phyloP scores from a whole-genome alignment of 2,888 invertebrate species.

The Trissonchulus latispiculum region DNA sequence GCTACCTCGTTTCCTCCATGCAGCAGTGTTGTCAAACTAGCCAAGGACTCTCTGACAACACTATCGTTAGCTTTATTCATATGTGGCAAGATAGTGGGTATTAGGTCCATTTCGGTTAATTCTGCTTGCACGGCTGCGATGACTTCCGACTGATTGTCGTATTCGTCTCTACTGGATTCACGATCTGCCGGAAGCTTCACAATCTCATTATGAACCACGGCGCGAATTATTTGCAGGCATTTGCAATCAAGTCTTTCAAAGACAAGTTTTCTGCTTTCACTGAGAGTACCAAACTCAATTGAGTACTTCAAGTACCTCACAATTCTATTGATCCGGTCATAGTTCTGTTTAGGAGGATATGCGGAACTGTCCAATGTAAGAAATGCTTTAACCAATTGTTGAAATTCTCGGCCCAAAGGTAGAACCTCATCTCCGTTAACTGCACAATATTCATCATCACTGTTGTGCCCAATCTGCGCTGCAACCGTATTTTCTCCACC shows the following conservation, averaged over 20 bases:
- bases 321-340: conserved; percentile 9
- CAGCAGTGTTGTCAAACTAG: conserved; percentile 40
- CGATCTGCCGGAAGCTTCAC: conserved; percentile 43
- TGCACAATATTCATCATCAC: neutral
- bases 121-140: conserved; percentile 40
- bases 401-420: conserved; percentile 11
- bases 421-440: neutral
- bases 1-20: conserved; percentile 43
- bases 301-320: conserved; percentile 16
- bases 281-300: conserved; percentile 15
- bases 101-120: conserved; percentile 36
- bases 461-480: conserved; percentile 39
- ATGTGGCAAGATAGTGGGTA: conserved; percentile 40
- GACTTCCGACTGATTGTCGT: conserved; percentile 35
- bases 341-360: neutral
- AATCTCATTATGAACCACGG: conserved; percentile 44
- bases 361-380: neutral
- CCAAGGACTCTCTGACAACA: conserved; percentile 42
- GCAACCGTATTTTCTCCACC: conserved; percentile 44
- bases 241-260: conserved; percentile 43
- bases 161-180: conserved; percentile 30
- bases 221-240: conserved; percentile 44
- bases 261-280: conserved; percentile 32
- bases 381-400: neutral
- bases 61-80: conserved; percentile 38